These are phyloP conservation scores for Rhea americana DNA, from an alignment of 2,113 vertebrate genomes.

Conservation along the genomic window DNA sequence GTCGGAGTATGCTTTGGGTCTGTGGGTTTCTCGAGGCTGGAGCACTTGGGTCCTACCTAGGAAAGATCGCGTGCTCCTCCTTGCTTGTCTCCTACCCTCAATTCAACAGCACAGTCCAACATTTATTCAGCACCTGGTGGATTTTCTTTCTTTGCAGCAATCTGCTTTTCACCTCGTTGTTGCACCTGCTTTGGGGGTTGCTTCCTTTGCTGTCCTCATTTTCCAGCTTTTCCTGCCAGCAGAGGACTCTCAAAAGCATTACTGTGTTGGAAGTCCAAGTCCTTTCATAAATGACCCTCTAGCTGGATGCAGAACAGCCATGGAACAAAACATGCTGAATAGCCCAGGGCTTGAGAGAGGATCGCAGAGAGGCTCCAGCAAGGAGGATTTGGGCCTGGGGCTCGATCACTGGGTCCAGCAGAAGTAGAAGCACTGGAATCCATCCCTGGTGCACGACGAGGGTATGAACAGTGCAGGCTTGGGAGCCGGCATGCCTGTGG, in stretches of 20 bases:
- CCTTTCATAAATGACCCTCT: neutral
- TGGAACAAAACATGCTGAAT: neutral
- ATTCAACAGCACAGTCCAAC: neutral
- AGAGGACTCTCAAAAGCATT: too few relatives aligned
- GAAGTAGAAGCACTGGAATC: too few relatives aligned
- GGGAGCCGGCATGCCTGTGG: neutral
- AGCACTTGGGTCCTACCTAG: accelerated
- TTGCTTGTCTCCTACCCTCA: neutral
- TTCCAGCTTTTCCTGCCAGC: neutral
- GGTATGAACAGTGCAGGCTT: neutral
- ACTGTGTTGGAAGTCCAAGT: neutral
- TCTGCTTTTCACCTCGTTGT: neutral
- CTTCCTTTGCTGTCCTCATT: neutral
- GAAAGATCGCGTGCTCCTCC: neutral
- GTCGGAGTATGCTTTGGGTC: neutral
- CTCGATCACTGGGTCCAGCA: neutral
- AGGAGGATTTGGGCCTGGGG: neutral
- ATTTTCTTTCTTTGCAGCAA: neutral
- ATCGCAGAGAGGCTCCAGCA: too few relatives aligned
- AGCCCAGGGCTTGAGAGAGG: too few relatives aligned
- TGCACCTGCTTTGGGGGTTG: neutral
- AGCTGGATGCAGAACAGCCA: neutral
- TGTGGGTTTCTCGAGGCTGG: neutral
- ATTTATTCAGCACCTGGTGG: accelerated
- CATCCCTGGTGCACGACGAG: neutral